Evolutionary conservation across 2,797 vertebrate genomes (phyloP), one percentile per base, ranked within the genome.

Genomic region (Catharus ustulatus): DNA sequence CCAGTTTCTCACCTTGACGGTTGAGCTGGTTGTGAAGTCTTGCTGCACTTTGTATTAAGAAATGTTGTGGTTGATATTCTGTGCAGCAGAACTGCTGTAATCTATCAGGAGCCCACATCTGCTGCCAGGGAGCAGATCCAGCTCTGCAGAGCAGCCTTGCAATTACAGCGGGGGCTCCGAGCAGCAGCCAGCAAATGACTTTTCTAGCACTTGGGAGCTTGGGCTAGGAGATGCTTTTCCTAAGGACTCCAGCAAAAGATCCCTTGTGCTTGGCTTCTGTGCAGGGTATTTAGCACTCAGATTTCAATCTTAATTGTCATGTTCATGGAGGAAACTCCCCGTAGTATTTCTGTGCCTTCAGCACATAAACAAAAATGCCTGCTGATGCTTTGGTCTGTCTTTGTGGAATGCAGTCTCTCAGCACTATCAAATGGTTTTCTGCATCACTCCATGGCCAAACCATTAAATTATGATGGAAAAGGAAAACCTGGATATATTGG

Each of bases 261-360:
- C 51, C 48, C 38, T 51, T 71, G 32, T 61, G 48, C 17, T 90
- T 91, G 46, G 55, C 69, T 94, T 62, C 42, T 64, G 15, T 30
- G 30, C 61, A 74, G 29, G 10, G 38, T 94, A 36, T 89, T 93
- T 85, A 78, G 61, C 48, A 29, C 46, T 76, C 36, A 52, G 72
- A 74, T 95, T 83, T 87, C 58, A 17, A 8, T 92, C 57, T 74
- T 78, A 88, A 61, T 75, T 92, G 49, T 64, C 34, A 13, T 12
- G 26, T 67, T 82, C 21, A 1, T 34, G 45, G 73, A 26, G 48
- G 38, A 69, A 78, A 13, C 36, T 77, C 49, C 61, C 54, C 3
- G 18, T 10, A 48, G 59, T 55, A 58, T 34, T 20, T 13, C 0
- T 30, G 45, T 34, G 29, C 57, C 52, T 52, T 89, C 40, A 49